A percentile compares a stretch with the other conserved stretches of the same genome.
Conservation (phyloP, 2,113 vertebrate genomes). For the Lasiurus borealis region DNA sequence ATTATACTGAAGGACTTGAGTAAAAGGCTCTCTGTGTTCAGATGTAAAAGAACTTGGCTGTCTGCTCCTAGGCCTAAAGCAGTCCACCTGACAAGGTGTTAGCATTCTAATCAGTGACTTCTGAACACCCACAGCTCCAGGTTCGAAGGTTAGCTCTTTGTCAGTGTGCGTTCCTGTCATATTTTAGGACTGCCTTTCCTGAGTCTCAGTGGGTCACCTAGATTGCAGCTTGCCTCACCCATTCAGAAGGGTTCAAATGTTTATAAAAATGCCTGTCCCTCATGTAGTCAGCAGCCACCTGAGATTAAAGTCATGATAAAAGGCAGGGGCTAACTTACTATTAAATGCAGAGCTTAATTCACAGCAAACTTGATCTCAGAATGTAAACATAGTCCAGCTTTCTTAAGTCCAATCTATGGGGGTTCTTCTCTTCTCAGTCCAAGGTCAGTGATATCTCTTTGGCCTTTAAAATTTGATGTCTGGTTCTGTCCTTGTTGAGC, state of each 20-base stretch:
- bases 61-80: not conserved
- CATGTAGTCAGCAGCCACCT: not conserved
- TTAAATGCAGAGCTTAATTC: not conserved
- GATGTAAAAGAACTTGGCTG: not conserved
- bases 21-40: slow-evolving; percentile 25
- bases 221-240: not conserved
- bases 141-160: not conserved
- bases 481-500: not conserved
- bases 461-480: not conserved
- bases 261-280: not conserved
- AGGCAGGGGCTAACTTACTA: not conserved
- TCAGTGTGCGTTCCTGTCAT: not conserved
- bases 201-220: not conserved
- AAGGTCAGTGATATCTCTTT: not conserved
- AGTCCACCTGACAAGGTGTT: not conserved
- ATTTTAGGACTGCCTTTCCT: not conserved
- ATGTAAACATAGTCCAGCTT: not conserved
- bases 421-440: not conserved
- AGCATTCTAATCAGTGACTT: not conserved
- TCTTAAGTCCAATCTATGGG: not conserved
- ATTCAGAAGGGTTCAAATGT: not conserved
- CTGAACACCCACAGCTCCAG: not conserved
- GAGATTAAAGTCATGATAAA: not conserved
- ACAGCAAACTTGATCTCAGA: not conserved
- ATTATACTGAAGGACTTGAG: slow-evolving; percentile 61